Evolutionary conservation across 35 echinoderm and acorn worm genomes (phyloP), one percentile per base, ranked within the genome.

Genomic region (Eucidaris tribuloides): DNA sequence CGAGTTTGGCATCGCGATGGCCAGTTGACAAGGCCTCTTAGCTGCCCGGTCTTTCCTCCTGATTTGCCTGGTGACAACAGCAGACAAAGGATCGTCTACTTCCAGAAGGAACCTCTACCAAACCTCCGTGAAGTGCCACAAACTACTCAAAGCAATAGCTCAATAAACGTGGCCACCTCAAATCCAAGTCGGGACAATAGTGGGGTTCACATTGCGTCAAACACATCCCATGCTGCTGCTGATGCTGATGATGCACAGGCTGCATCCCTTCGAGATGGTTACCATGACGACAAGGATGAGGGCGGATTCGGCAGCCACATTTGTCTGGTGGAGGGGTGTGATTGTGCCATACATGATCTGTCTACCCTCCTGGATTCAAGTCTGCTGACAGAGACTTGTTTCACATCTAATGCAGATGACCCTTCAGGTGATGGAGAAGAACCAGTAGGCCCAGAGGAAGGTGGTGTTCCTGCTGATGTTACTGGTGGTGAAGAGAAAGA

Each of bases 301-400:
- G 68, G 41, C 9, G 68, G 37, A 13, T 44, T 74, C 5, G 37
- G 36, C 33, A 74, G 34, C 37, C 68, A 74, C 68, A 74, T 74
- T 7, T 74, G 68, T 40, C 38, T 74, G 5, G 68, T 74, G 7
- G n/a, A 41, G 37, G 68, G 68, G 44, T 74, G 68, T 44, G 25
- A 44, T 19, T 74, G 68, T 44, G 68, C 35, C 20, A 14, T 42
- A 11, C 29, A 41, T 41, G 22, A 44, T 20, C 68, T 74, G 2
- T 74, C 68, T 22, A 38, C 38, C 2, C 68, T 74, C 68, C 41
- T 74, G 25, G 68, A 74, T 36, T 74, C 68, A 9, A 74, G 68
- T 74, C 68, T 74, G 5, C 37, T 74, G 68, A 36, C 37, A 35
- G 68, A 74, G 37, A 74, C 68, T n/a, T 74, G 68, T 40, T 74